phyloP scores from a whole-genome alignment of 1,140 invertebrate genomes.

The Drosophila busckii region DNA sequence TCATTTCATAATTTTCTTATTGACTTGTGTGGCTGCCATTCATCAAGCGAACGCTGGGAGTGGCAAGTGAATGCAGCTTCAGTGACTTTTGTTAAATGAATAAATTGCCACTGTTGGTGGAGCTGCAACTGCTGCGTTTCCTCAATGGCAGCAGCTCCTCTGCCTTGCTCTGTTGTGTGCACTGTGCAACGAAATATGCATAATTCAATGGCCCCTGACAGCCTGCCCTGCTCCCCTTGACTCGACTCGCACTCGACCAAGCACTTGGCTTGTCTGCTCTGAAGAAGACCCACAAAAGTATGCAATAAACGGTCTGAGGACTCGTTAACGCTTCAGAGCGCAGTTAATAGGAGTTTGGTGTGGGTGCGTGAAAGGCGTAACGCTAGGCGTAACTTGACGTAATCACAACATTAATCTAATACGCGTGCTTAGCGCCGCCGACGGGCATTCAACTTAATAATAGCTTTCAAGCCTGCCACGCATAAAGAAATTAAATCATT shows the following conservation, averaged over 20 bases:
- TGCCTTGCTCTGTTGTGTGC: constrained; percentile 1
- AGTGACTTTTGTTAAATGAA: constrained; percentile 15
- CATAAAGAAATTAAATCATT: constrained; percentile 65
- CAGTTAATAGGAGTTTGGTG: neutral
- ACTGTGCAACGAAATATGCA: constrained; percentile 52
- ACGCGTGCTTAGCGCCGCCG: constrained; percentile 47
- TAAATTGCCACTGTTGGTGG: constrained; percentile 39
- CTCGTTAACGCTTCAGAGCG: constrained; percentile 52
- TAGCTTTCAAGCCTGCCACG: constrained; percentile 44
- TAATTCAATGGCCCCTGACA: constrained; percentile 53
- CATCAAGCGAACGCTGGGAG: too few species aligned
- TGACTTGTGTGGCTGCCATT: constrained; percentile 4
- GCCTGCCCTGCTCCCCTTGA: neutral
- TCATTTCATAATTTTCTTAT: too few species aligned
- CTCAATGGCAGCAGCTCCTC: constrained; percentile 7
- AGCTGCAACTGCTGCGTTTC: constrained; percentile 6
- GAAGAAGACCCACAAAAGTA: constrained; percentile 32
- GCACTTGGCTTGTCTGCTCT: constrained; percentile 3
- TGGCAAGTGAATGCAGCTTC: too few species aligned
- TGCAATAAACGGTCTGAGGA: constrained; percentile 47
- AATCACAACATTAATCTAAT: constrained; percentile 68
- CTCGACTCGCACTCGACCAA: neutral
- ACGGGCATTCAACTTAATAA: constrained; percentile 52
- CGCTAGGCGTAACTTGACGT: constrained; percentile 7
- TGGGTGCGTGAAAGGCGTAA: neutral